A percentile compares a stretch with the other conserved stretches of the same genome.
Evolutionary conservation across 2,888 invertebrate genomes (phyloP).

Genomic region (Tachystola acroxantha): DNA sequence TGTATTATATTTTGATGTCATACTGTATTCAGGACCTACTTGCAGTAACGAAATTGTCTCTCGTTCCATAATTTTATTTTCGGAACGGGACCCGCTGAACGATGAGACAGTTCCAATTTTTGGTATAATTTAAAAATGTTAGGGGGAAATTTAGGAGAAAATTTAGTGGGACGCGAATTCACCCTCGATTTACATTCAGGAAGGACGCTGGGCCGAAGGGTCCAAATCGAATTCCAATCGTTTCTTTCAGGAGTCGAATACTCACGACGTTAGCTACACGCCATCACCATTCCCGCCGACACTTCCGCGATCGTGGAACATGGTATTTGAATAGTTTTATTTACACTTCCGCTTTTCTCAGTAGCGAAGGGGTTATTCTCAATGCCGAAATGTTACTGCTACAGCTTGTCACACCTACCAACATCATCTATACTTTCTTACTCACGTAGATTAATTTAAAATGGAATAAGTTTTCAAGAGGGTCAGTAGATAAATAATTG

Average conservation of each 20-base stretch:
- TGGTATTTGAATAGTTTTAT: slow-evolving; percentile 18
- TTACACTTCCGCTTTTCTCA: not conserved
- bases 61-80: slow-evolving; percentile 16
- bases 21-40: too few relatives aligned
- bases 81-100: slow-evolving; percentile 16
- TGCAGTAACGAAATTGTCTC: slow-evolving; percentile 7
- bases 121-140: slow-evolving; percentile 53
- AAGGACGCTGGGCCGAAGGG: slow-evolving; percentile 54
- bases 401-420: too few relatives aligned
- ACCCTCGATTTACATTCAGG: slow-evolving; percentile 67
- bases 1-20: too few relatives aligned
- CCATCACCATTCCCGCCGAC: slow-evolving; percentile 22
- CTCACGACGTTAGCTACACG: slow-evolving; percentile 32
- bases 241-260: slow-evolving; percentile 44
- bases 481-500: too few relatives aligned
- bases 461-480: too few relatives aligned
- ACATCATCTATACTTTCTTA: too few relatives aligned
- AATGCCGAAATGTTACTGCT: too few relatives aligned
- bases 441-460: too few relatives aligned
- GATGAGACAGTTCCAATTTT: slow-evolving; percentile 37
- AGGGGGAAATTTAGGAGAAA: slow-evolving; percentile 19
- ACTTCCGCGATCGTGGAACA: slow-evolving; percentile 26
- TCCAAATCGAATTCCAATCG: slow-evolving; percentile 71
- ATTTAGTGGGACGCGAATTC: slow-evolving; percentile 50
- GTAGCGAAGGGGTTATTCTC: too few relatives aligned